phyloP scores from a whole-genome alignment of 2,888 invertebrate species.

The Psylliodes chrysocephalus region DNA sequence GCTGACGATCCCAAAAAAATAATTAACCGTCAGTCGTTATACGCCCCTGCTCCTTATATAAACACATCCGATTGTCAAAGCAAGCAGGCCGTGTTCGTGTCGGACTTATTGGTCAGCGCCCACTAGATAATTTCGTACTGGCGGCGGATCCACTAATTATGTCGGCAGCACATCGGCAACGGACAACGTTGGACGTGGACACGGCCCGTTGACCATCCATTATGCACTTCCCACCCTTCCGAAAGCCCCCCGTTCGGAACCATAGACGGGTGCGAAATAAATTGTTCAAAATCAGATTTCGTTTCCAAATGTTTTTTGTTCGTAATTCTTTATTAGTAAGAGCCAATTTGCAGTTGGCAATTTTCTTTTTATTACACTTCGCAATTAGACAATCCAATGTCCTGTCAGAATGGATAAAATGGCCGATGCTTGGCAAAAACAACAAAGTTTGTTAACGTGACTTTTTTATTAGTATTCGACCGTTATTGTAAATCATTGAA shows the following conservation, averaged over 20 bases:
- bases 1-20: background rate
- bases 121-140: slow-evolving; percentile 32
- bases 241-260: background rate
- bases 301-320: too few species aligned
- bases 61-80: slow-evolving; percentile 24
- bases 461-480: too few species aligned
- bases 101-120: slow-evolving; percentile 14
- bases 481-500: too few species aligned
- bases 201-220: slow-evolving; percentile 41
- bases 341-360: too few species aligned
- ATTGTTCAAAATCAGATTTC: background rate
- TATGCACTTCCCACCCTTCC: slow-evolving; percentile 31
- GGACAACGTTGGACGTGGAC: too few species aligned
- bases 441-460: too few species aligned
- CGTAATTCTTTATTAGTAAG: too few species aligned
- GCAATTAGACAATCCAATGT: too few species aligned
- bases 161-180: slow-evolving; percentile 12
- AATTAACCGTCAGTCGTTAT: background rate
- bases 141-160: slow-evolving; percentile 43
- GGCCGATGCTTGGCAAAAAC: too few species aligned
- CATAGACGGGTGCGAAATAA: background rate
- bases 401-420: too few species aligned
- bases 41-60: slow-evolving; percentile 15
- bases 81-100: slow-evolving; percentile 9
- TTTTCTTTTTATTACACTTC: too few species aligned